These are phyloP conservation scores for Cheilosia soror DNA, from an alignment of 2,888 invertebrate genomes.

Conservation along the genomic window DNA sequence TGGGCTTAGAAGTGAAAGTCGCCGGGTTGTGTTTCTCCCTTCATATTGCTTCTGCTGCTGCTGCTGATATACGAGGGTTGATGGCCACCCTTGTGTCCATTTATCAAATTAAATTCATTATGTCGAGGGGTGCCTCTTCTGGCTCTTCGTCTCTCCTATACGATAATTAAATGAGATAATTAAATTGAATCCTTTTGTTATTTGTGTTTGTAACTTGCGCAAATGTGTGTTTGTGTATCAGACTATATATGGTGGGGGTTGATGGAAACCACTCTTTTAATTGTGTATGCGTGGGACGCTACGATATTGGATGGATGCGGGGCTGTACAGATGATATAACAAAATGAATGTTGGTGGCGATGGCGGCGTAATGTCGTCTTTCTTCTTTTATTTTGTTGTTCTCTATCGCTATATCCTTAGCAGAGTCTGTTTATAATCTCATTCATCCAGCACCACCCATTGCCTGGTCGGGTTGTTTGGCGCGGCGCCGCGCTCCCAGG, in stretches of 20 bases:
- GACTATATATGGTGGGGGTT: slow-evolving; percentile 14
- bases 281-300: slow-evolving; percentile 56
- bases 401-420: slow-evolving; percentile 16
- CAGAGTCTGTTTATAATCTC: slow-evolving; percentile 61
- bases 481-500: slow-evolving; percentile 12
- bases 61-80: slow-evolving; percentile 54
- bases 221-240: slow-evolving; percentile 2
- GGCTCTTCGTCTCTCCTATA: slow-evolving; percentile 66
- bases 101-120: slow-evolving; percentile 79
- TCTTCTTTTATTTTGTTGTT: slow-evolving; percentile 39
- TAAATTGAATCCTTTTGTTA: slow-evolving; percentile 78
- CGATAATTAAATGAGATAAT: slow-evolving; percentile 78
- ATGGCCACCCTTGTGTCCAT: slow-evolving; percentile 77
- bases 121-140: slow-evolving; percentile 70
- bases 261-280: slow-evolving; percentile 71
- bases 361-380: slow-evolving; percentile 68
- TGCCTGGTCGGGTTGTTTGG: neutral
- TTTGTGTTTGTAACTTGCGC: slow-evolving; percentile 37
- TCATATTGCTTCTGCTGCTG: slow-evolving; percentile 23
- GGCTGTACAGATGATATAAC: slow-evolving; percentile 38
- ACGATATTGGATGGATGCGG: neutral
- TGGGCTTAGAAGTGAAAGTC: slow-evolving; percentile 45
- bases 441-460: slow-evolving; percentile 20
- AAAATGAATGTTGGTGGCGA: slow-evolving; percentile 54
- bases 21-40: slow-evolving; percentile 30